Evolutionary conservation across 1,140 invertebrate species (phyloP).

Genomic region (Lasioglossum baleicum): DNA sequence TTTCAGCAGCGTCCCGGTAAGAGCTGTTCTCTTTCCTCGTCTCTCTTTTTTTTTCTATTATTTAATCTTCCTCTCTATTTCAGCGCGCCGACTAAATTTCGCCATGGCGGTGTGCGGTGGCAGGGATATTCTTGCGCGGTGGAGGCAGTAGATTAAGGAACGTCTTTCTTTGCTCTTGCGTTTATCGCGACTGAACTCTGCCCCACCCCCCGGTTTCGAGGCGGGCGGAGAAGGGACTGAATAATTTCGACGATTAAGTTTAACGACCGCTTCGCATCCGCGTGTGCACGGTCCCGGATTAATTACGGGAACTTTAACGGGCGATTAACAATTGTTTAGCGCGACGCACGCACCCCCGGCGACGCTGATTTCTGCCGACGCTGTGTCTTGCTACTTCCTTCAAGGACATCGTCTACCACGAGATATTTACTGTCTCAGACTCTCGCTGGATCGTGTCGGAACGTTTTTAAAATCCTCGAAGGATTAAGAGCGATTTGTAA

Average conservation of each 20-base stretch:
- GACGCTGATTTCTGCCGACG: not conserved
- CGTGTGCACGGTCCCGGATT: not conserved
- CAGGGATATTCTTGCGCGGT: slow-evolving; percentile 6
- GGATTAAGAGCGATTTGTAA: too few species aligned
- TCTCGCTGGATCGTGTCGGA: too few species aligned
- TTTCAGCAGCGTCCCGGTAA: slow-evolving; percentile 2
- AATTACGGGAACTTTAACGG: slow-evolving; percentile 22
- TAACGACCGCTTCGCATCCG: slow-evolving; percentile 1
- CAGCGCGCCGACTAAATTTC: slow-evolving; percentile 16
- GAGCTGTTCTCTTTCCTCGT: slow-evolving; percentile 1
- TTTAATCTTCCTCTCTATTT: slow-evolving; percentile 18
- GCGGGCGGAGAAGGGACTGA: not conserved
- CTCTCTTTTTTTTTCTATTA: slow-evolving; percentile 25
- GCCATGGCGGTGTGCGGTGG: not conserved
- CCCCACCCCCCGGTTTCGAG: too few species aligned
- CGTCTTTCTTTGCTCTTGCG: slow-evolving; percentile 15
- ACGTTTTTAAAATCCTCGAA: too few species aligned
- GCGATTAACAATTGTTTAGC: slow-evolving; percentile 13
- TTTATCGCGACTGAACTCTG: slow-evolving; percentile 24
- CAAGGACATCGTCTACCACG: too few species aligned
- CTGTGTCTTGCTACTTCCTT: not conserved
- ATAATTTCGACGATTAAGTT: slow-evolving; percentile 21
- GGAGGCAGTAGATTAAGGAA: slow-evolving; percentile 17
- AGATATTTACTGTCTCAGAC: too few species aligned
- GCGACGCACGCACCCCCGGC: not conserved